A percentile compares a stretch with the other conserved stretches of the same genome.
phyloP scores from a whole-genome alignment of 2,113 vertebrate genomes.

The Danionella cerebrum region DNA sequence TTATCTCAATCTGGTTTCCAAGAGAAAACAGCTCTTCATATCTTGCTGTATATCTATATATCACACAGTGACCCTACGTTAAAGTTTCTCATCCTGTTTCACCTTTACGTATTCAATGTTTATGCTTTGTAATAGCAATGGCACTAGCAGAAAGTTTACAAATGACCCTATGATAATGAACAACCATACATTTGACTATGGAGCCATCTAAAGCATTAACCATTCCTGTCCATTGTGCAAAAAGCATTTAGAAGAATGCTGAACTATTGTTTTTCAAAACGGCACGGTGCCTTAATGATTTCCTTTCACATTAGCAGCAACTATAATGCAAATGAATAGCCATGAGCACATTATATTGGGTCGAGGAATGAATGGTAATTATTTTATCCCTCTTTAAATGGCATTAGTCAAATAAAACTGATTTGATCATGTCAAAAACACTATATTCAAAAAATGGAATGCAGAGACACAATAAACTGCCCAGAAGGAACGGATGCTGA shows the following conservation, averaged over 20 bases:
- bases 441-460: not conserved
- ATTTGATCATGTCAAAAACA: not conserved
- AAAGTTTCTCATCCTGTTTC: too few species aligned
- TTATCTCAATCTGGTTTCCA: conserved; percentile 20
- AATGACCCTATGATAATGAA: too few species aligned
- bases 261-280: not conserved
- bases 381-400: not conserved
- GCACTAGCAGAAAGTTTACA: too few species aligned
- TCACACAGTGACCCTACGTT: not conserved
- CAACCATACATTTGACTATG: too few species aligned
- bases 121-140: too few species aligned
- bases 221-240: conserved; percentile 3
- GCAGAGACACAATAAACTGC: not conserved
- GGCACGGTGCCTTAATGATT: not conserved
- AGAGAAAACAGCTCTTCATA: not conserved
- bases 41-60: conserved; percentile 1
- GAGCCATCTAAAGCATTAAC: too few species aligned
- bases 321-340: not conserved
- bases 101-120: too few species aligned
- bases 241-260: not conserved
- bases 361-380: not conserved
- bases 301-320: not conserved
- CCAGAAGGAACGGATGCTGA: too few species aligned
- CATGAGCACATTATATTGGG: not conserved
- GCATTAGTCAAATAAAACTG: not conserved